These are phyloP conservation scores for Venustoraphidia nigricollis DNA, from an alignment of 2,888 invertebrate species.

Conservation along the genomic window DNA sequence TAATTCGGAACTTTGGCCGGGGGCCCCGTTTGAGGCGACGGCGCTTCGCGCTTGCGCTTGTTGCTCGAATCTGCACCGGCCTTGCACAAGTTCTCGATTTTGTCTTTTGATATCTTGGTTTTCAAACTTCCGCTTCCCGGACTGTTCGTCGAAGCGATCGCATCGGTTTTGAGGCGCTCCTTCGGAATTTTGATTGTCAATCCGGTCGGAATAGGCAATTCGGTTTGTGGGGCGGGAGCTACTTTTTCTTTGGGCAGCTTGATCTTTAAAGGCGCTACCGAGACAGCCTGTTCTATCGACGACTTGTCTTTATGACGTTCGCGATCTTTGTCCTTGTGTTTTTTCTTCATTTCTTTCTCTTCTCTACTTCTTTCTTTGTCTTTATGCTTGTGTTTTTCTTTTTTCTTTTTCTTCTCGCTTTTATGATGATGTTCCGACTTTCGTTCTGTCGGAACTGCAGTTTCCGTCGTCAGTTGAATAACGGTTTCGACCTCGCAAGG, in stretches of 20 bases:
- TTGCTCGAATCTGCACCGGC: conserved; percentile 16
- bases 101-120: conserved; percentile 68
- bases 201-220: conserved; percentile 28
- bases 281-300: conserved; percentile 20
- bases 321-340: conserved; percentile 59
- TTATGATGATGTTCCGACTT: conserved; percentile 21
- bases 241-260: conserved; percentile 45
- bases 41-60: conserved; percentile 25
- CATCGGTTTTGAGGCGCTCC: conserved; percentile 45
- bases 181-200: conserved; percentile 73
- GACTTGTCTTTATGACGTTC: conserved; percentile 26
- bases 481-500: too few relatives aligned
- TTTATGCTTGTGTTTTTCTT: conserved; percentile 66
- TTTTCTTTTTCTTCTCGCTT: conserved; percentile 48
- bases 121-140: conserved; percentile 35
- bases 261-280: conserved; percentile 26
- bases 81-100: conserved; percentile 32
- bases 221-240: conserved; percentile 17
- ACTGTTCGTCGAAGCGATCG: conserved; percentile 24
- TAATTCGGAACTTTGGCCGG: conserved; percentile 16
- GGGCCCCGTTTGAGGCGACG: conserved; percentile 13
- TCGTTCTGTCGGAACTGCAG: conserved; percentile 22
- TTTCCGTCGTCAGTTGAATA: conserved; percentile 18
- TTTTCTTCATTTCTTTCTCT: conserved; percentile 58
- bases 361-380: conserved; percentile 44